Conservation (phyloP, 1,140 invertebrate species). For the Drosophila pandora region DNA sequence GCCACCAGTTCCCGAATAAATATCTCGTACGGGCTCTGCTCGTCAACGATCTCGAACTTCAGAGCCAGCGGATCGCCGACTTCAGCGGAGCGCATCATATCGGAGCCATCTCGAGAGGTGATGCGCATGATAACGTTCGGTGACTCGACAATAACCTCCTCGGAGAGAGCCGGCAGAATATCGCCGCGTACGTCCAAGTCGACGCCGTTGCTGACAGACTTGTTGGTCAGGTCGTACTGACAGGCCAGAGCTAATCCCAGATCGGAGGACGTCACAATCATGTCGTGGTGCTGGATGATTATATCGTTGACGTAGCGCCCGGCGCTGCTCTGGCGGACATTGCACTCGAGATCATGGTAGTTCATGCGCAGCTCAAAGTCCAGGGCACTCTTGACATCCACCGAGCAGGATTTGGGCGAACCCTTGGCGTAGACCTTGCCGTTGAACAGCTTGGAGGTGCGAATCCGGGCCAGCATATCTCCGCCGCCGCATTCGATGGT, state of each 20-base stretch:
- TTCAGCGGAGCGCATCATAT: slow-evolving; percentile 91
- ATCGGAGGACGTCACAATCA: slow-evolving; percentile 97
- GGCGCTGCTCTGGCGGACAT: slow-evolving; percentile 92
- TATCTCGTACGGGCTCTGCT: slow-evolving; percentile 96
- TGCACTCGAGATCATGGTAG: slow-evolving; percentile 96
- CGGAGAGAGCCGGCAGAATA: slow-evolving; percentile 90
- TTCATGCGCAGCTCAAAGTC: slow-evolving; percentile 95
- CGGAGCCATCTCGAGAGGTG: slow-evolving; percentile 89
- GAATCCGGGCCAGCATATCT: slow-evolving; percentile 96
- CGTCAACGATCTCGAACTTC: slow-evolving; percentile 95
- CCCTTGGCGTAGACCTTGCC: slow-evolving; percentile 97
- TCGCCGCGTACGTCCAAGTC: slow-evolving; percentile 95
- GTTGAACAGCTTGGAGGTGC: slow-evolving; percentile 95
- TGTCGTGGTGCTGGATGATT: slow-evolving; percentile 97
- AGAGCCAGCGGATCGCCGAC: slow-evolving; percentile 95
- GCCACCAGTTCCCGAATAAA: slow-evolving; percentile 97
- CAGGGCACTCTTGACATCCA: slow-evolving; percentile 92
- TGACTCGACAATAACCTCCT: slow-evolving; percentile 94
- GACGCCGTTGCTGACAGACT: slow-evolving; percentile 96
- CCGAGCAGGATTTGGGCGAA: slow-evolving; percentile 95
- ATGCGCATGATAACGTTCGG: slow-evolving; percentile 98
- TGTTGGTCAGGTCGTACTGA: slow-evolving; percentile 96
- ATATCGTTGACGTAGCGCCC: slow-evolving; percentile 95
- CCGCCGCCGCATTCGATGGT: slow-evolving; percentile 95
- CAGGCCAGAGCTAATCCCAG: slow-evolving; percentile 95